phyloP scores from a whole-genome alignment of 2,113 vertebrate species.

The Limnothrissa miodon region DNA sequence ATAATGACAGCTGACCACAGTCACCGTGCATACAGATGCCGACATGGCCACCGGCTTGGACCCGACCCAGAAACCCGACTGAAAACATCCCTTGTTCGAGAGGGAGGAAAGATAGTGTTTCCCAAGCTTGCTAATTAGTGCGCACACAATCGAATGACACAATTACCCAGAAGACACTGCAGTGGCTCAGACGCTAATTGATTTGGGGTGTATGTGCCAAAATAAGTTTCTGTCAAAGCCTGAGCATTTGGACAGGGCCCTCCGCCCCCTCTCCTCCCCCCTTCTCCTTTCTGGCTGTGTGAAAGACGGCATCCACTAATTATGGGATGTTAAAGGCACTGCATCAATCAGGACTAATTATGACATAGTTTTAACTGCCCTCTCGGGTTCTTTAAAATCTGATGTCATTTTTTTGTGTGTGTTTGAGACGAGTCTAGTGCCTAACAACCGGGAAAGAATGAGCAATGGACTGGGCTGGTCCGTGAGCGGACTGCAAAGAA shows the following conservation, averaged over 20 bases:
- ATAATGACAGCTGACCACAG: conserved; percentile 45
- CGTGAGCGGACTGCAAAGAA: conserved; percentile 27
- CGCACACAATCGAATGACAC: conserved; percentile 73
- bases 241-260: conserved; percentile 66
- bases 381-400: conserved; percentile 67
- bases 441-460: background rate
- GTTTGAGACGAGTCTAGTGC: conserved; percentile 62
- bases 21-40: conserved; percentile 66
- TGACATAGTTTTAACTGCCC: conserved; percentile 69
- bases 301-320: conserved; percentile 75
- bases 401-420: conserved; percentile 51
- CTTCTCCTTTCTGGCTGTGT: conserved; percentile 57
- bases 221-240: conserved; percentile 60
- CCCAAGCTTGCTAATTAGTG: conserved; percentile 73
- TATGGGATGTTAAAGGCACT: conserved; percentile 79
- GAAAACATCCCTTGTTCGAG: conserved; percentile 70
- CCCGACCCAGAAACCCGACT: conserved; percentile 61
- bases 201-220: conserved; percentile 70
- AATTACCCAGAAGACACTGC: conserved; percentile 73
- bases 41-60: conserved; percentile 68
- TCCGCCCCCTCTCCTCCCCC: conserved; percentile 22
- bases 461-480: conserved; percentile 20
- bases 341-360: conserved; percentile 94
- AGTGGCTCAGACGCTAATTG: conserved; percentile 69
- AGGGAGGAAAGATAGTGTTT: conserved; percentile 64